A percentile compares a stretch with the other conserved stretches of the same genome.
Conservation (phyloP, 1,140 invertebrate genomes). For the Meloidogyne chitwoodi region DNA sequence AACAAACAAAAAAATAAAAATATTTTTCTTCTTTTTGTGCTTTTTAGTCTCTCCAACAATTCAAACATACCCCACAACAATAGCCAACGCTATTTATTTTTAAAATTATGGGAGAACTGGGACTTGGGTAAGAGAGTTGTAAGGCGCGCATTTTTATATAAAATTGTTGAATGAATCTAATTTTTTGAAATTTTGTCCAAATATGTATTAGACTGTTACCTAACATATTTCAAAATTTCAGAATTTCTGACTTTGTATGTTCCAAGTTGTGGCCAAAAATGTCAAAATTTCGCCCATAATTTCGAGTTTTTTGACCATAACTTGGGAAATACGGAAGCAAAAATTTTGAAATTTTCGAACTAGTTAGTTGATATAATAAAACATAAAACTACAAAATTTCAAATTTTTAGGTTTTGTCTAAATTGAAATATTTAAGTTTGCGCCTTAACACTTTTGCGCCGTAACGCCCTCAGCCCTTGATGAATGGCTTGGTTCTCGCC, state of each 20-base stretch:
- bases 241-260: too few species aligned
- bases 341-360: background rate
- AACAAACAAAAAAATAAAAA: background rate
- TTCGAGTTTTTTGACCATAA: background rate
- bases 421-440: background rate
- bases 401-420: background rate
- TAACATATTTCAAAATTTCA: too few species aligned
- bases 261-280: background rate
- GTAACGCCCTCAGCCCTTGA: background rate
- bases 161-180: too few species aligned
- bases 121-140: background rate
- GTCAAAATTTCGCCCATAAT: background rate
- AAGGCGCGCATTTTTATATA: background rate
- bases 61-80: background rate
- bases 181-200: too few species aligned
- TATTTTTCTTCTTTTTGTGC: background rate
- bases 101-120: background rate
- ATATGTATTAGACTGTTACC: too few species aligned
- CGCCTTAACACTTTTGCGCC: background rate
- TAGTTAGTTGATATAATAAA: background rate
- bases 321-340: background rate
- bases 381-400: background rate
- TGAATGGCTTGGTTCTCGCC: background rate
- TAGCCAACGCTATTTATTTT: background rate
- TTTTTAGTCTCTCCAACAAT: background rate